Evolutionary conservation across 2,888 invertebrate genomes (phyloP).

Genomic region (Poecilobothrus nobilitatus): DNA sequence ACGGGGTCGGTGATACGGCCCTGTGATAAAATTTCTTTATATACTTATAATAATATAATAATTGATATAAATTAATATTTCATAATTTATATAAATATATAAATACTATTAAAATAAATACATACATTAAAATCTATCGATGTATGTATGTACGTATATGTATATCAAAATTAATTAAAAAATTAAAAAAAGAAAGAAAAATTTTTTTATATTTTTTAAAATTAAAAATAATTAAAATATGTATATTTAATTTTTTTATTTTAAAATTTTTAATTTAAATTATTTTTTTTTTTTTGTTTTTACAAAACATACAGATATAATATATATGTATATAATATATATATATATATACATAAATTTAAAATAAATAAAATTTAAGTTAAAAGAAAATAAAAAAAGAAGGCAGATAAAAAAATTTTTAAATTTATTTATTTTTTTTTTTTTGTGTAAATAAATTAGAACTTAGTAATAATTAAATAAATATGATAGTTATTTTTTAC

Average conservation of each 20-base stretch:
- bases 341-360: background rate
- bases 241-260: too few relatives aligned
- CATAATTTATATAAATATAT: too few relatives aligned
- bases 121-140: background rate
- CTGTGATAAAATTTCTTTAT: constrained; percentile 33
- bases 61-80: too few relatives aligned
- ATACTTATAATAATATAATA: constrained; percentile 7
- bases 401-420: too few relatives aligned
- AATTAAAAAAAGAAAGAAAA: too few relatives aligned
- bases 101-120: too few relatives aligned
- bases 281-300: too few relatives aligned
- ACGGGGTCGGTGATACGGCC: constrained; percentile 42
- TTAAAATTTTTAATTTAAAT: too few relatives aligned
- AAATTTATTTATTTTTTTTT: background rate
- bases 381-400: background rate
- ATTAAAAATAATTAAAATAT: too few relatives aligned
- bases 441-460: background rate
- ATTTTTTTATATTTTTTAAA: too few relatives aligned
- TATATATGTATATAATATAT: background rate
- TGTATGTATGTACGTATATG: background rate
- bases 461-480: background rate
- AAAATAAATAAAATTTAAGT: background rate
- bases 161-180: too few relatives aligned
- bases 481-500: background rate
- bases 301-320: background rate